phyloP scores from a whole-genome alignment of 53 echinoderm and acorn worm genomes.

The Pentamera pediparva region DNA sequence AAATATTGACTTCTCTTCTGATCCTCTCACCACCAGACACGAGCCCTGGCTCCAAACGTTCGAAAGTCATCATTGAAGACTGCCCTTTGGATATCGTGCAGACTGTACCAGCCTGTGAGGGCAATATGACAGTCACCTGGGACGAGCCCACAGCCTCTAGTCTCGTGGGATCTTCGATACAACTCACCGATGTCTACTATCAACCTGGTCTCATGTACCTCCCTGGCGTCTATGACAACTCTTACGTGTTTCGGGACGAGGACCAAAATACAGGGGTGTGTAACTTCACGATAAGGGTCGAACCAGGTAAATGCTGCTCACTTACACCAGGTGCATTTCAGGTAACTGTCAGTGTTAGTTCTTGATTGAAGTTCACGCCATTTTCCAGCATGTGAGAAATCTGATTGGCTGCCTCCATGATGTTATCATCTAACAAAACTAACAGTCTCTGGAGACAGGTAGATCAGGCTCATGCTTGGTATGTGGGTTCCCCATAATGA shows the following conservation, averaged over 20 bases:
- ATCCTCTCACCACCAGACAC: too few species aligned
- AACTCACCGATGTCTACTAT: neutral
- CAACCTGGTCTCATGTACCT: neutral
- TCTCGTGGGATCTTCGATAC: neutral
- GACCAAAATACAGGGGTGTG: neutral
- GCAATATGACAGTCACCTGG: neutral
- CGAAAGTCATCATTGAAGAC: constrained; percentile 3
- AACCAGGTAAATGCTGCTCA: constrained; percentile 5
- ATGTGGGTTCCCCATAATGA: too few species aligned
- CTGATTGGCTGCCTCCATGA: too few species aligned
- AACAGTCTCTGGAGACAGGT: too few species aligned
- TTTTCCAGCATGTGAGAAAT: too few species aligned
- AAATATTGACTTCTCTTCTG: too few species aligned
- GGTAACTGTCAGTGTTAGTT: too few species aligned
- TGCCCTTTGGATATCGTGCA: constrained; percentile 4
- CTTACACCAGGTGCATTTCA: too few species aligned
- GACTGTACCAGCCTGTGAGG: constrained; percentile 1
- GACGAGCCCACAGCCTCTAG: constrained; percentile 1
- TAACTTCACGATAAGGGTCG: neutral
- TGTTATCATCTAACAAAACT: too few species aligned
- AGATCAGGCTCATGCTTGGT: too few species aligned
- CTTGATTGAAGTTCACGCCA: too few species aligned
- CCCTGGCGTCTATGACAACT: neutral
- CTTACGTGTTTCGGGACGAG: constrained; percentile 12
- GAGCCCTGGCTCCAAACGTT: too few species aligned